A percentile compares a stretch with the other conserved stretches of the same genome.
Evolutionary conservation across 2,888 invertebrate species (phyloP).

Genomic region (Nebria salina): DNA sequence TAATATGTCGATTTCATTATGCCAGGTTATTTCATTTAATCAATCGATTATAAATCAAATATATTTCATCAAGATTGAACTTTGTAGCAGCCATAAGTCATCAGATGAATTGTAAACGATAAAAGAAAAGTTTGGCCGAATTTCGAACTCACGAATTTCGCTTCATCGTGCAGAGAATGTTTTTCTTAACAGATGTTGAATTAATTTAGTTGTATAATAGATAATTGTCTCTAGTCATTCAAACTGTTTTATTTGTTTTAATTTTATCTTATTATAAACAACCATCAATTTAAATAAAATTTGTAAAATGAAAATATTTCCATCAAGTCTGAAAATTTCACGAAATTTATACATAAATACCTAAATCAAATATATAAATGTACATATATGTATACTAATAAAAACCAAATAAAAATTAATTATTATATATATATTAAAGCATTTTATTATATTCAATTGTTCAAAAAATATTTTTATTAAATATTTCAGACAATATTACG

Average conservation of each 20-base stretch:
- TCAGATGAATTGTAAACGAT: constrained; percentile 29
- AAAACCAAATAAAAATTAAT: too few relatives aligned
- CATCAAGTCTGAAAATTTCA: too few relatives aligned
- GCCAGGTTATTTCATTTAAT: constrained; percentile 15
- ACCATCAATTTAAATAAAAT: too few relatives aligned
- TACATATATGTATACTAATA: too few relatives aligned
- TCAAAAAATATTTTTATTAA: too few relatives aligned
- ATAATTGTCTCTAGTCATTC: neutral
- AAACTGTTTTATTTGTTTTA: neutral
- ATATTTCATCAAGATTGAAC: constrained; percentile 37
- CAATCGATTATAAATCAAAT: constrained; percentile 16
- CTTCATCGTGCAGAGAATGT: constrained; percentile 28
- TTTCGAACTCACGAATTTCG: constrained; percentile 32
- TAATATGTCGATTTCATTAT: neutral
- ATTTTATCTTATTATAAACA: too few relatives aligned
- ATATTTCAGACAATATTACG: too few relatives aligned
- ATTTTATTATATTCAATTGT: too few relatives aligned
- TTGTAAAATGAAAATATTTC: too few relatives aligned
- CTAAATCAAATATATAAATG: too few relatives aligned
- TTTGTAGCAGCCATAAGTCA: constrained; percentile 31
- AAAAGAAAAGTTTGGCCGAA: constrained; percentile 26
- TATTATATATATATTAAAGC: too few relatives aligned
- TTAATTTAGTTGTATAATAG: neutral
- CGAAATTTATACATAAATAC: too few relatives aligned
- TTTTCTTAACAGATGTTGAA: constrained; percentile 29